These are phyloP conservation scores for Sakesphorus luctuosus DNA, from an alignment of 2,113 vertebrate genomes.

Conservation along the genomic window DNA sequence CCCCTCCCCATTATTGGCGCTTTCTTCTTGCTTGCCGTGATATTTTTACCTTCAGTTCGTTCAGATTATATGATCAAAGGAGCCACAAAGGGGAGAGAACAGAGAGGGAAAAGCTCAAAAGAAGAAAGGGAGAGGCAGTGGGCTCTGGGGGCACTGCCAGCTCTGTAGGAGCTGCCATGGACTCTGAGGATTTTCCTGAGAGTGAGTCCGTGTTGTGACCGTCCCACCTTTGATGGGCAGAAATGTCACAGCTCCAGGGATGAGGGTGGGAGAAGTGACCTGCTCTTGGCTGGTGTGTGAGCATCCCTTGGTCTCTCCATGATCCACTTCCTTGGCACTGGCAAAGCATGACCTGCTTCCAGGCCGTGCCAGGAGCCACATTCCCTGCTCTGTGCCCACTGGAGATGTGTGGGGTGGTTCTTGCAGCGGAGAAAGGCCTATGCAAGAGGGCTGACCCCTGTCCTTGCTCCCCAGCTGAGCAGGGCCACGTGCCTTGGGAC, in stretches of 20 bases:
- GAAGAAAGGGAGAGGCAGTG: conserved; percentile 33
- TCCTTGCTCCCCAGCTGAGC: accelerated
- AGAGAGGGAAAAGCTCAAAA: conserved; percentile 40
- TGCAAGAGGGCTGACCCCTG: neutral
- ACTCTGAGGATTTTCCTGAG: neutral
- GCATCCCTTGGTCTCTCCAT: neutral
- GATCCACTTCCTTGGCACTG: neutral
- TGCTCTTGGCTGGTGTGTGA: neutral
- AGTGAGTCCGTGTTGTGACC: neutral
- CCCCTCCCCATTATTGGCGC: conserved; percentile 1
- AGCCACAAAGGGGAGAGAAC: conserved; percentile 59
- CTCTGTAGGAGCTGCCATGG: neutral
- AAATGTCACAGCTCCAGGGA: neutral
- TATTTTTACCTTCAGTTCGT: conserved; percentile 75
- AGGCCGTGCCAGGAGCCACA: neutral
- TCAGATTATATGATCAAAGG: conserved; percentile 74
- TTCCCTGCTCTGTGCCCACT: accelerated
- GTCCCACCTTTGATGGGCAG: neutral
- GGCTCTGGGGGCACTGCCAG: conserved; percentile 10
- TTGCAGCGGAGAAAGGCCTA: neutral
- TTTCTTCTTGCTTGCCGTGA: conserved; percentile 51
- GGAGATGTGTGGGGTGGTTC: neutral
- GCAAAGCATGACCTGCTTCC: neutral
- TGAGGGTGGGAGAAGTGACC: neutral
- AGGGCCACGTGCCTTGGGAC: accelerated